These are phyloP conservation scores for Rhinoraja longicauda DNA, from an alignment of 2,797 vertebrate species.

Conservation along the genomic window DNA sequence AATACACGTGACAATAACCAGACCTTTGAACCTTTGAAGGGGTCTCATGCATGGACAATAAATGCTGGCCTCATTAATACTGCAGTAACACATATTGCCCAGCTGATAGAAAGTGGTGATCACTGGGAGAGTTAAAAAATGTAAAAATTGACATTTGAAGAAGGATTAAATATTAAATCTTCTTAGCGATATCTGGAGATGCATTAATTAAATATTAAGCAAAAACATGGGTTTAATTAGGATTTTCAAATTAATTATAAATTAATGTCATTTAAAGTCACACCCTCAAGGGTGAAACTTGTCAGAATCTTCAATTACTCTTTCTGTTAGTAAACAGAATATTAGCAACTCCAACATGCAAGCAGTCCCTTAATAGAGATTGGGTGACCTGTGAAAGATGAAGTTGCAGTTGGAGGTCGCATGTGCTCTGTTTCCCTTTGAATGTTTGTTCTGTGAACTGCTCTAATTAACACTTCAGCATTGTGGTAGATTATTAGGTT, in stretches of 20 bases:
- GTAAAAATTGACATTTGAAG: no score
- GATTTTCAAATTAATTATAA: constrained; percentile 27
- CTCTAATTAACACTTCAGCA: neutral
- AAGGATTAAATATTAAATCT: neutral
- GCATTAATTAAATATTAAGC: neutral
- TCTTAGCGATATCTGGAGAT: neutral
- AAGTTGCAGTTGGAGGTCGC: neutral
- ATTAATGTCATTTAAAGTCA: neutral
- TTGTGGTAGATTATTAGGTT: neutral
- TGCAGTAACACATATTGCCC: no score
- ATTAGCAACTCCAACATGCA: neutral
- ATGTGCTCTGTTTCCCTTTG: neutral
- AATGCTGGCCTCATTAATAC: no score
- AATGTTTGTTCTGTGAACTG: neutral
- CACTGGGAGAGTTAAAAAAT: no score
- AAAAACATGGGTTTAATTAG: neutral
- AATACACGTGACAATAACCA: no score
- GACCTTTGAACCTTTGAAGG: no score
- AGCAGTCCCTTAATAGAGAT: neutral
- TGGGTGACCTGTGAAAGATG: neutral
- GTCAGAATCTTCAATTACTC: neutral
- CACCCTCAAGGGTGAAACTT: neutral
- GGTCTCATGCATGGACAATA: no score
- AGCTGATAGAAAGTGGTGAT: no score
- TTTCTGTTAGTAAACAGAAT: neutral